A percentile compares a stretch with the other conserved stretches of the same genome.
Evolutionary conservation across 2,797 vertebrate species (phyloP).

Genomic region (Galaxias olidus): DNA sequence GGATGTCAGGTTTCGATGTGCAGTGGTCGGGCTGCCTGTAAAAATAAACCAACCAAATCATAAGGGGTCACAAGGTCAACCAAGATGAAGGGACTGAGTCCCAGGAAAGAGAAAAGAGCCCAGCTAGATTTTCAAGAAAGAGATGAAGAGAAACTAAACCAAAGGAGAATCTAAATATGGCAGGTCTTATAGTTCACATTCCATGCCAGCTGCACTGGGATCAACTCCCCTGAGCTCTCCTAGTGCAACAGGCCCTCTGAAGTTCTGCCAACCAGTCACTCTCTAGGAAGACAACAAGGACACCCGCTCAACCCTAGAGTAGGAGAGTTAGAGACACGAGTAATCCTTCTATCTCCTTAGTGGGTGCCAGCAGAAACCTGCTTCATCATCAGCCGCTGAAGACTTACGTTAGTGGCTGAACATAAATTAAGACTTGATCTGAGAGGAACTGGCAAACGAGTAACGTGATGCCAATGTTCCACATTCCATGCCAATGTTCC

Average conservation of each 20-base stretch:
- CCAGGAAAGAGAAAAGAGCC: constrained; percentile 25
- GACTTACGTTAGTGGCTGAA: neutral
- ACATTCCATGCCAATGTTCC: no score
- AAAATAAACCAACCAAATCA: neutral
- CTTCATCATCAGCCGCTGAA: neutral
- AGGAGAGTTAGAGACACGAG: constrained; percentile 6
- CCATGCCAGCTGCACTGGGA: constrained; percentile 35
- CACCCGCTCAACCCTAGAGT: no score
- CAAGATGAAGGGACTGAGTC: neutral
- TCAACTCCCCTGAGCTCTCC: neutral
- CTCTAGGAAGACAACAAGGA: constrained; percentile 25
- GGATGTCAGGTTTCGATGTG: constrained; percentile 92
- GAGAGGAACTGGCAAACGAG: neutral
- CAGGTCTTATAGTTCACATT: constrained; percentile 47
- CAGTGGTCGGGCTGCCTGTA: constrained; percentile 88
- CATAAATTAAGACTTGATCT: constrained; percentile 24
- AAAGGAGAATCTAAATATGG: constrained; percentile 42
- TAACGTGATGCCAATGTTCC: neutral
- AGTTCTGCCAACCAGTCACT: constrained; percentile 42
- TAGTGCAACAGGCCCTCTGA: neutral
- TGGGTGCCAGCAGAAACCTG: neutral
- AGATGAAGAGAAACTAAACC: constrained; percentile 40
- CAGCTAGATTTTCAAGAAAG: constrained; percentile 12
- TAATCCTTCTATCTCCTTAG: constrained; percentile 13
- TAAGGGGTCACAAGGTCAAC: constrained; percentile 18